Base-by-base conservation (phyloP, 2,113 vertebrate genomes). In the Pungitius pungitius region DNA sequence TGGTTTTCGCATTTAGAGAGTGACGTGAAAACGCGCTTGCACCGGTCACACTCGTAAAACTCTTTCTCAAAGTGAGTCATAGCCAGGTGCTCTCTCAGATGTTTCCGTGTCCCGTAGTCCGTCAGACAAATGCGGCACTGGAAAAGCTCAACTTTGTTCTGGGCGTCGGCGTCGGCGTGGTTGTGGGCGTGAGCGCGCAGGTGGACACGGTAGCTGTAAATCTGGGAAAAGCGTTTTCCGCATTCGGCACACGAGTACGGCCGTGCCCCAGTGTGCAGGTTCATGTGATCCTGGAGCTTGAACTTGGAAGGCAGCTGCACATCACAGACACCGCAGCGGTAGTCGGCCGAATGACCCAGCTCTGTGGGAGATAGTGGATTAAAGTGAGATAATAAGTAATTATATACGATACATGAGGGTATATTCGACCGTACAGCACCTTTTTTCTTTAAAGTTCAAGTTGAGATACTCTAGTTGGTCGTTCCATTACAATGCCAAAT, bases 171-270 rank as follows among this genome's bases (percentile, higher is more conserved):
- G 75, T 35, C 33, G 33, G 33, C 33, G 33, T 7, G 33, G 33
- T 35, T 43, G 42, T 3, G 7, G 42, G 91, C 89, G 1, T 95
- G 95, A 0, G 93, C 92, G 75, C 95, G 95, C 70, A 96, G 93
- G 88, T 97, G 96, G 57, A 92, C 77, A 0, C 94, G 94, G 72
- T 97, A 95, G 91, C 94, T 96, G 69, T 93, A 71, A 0, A 95
- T 93, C 73, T 97, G 96, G 2, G 95, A 95, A 80, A 97, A 97
- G 63, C 93, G 93, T 79, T 96, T 96, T 2, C 93, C 92, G 6
- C 96, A 97, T 72, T 96, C 91, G 0, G 83, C 85, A 56, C 96
- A 98, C 59, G 92, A 85, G 80, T 96, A 96, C 1, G 95, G 95
- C 0, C 95, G 94, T 14, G 94, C 94, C 0, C 96, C 96, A 0